Percentiles rank a stretch among this genome's conserved stretches.
phyloP scores from a whole-genome alignment of 2,113 vertebrate species.

The Cepphus grylle region DNA sequence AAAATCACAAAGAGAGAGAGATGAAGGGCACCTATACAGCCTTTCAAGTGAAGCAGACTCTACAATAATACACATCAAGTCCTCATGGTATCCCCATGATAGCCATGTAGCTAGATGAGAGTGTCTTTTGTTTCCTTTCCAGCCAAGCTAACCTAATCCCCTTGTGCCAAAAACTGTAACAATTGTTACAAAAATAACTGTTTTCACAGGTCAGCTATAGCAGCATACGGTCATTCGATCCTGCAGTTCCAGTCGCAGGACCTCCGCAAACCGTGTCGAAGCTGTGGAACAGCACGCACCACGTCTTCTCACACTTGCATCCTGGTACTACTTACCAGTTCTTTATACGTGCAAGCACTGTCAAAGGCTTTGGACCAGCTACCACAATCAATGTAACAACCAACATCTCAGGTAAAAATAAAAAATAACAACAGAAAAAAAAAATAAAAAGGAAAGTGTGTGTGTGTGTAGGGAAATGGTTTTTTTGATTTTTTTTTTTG shows the following conservation, averaged over 20 bases:
- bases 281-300: slow-evolving; percentile 89
- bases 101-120: neutral
- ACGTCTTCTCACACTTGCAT: slow-evolving; percentile 90
- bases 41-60: neutral
- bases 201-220: slow-evolving; percentile 88
- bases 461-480: neutral
- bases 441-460: too few species aligned
- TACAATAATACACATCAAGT: neutral
- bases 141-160: neutral
- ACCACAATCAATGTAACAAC: slow-evolving; percentile 92
- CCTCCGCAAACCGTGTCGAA: slow-evolving; percentile 87
- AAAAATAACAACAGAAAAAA: neutral
- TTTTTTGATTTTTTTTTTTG: neutral
- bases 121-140: neutral
- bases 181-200: neutral
- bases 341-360: slow-evolving; percentile 90
- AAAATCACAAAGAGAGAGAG: neutral
- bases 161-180: neutral
- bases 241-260: slow-evolving; percentile 88
- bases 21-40: neutral
- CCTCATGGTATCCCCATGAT: neutral
- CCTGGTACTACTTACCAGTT: slow-evolving; percentile 97
- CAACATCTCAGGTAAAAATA: slow-evolving; percentile 91
- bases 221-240: slow-evolving; percentile 91
- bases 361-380: slow-evolving; percentile 93